phyloP scores from a whole-genome alignment of 1,140 invertebrate genomes.

The Reticulitermes speratus region DNA sequence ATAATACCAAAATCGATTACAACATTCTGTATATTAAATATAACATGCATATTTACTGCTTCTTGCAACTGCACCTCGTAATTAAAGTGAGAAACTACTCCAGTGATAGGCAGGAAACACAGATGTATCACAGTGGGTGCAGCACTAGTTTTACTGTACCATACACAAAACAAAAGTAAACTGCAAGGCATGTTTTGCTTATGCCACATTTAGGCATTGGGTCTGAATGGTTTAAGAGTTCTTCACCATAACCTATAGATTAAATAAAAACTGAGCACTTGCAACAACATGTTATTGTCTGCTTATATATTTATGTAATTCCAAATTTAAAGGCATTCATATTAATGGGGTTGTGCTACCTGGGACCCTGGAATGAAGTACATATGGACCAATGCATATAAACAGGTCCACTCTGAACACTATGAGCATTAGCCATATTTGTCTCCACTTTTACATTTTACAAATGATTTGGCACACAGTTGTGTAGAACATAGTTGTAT shows the following conservation, averaged over 20 bases:
- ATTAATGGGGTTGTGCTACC: too few species aligned
- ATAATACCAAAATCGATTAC: too few species aligned
- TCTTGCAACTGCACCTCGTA: too few species aligned
- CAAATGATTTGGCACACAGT: not conserved
- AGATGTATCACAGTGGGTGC: too few species aligned
- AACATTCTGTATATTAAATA: too few species aligned
- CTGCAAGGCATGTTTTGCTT: too few species aligned
- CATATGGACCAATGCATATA: not conserved
- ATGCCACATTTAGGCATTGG: not conserved
- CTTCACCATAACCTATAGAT: not conserved
- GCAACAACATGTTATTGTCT: not conserved
- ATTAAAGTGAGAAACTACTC: too few species aligned
- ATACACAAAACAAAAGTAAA: too few species aligned
- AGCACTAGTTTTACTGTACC: too few species aligned
- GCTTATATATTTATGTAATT: not conserved
- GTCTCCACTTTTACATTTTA: not conserved
- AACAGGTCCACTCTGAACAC: not conserved
- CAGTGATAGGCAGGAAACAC: too few species aligned
- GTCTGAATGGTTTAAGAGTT: not conserved
- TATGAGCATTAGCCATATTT: not conserved
- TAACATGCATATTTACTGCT: too few species aligned
- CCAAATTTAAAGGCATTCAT: not conserved
- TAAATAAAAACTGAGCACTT: not conserved
- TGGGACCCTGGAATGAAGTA: not conserved
- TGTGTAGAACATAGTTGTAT: not conserved